Evolutionary conservation across 2,888 invertebrate species (phyloP), one percentile per base, ranked within the genome.

Genomic region (Pristionchus japonicus): DNA sequence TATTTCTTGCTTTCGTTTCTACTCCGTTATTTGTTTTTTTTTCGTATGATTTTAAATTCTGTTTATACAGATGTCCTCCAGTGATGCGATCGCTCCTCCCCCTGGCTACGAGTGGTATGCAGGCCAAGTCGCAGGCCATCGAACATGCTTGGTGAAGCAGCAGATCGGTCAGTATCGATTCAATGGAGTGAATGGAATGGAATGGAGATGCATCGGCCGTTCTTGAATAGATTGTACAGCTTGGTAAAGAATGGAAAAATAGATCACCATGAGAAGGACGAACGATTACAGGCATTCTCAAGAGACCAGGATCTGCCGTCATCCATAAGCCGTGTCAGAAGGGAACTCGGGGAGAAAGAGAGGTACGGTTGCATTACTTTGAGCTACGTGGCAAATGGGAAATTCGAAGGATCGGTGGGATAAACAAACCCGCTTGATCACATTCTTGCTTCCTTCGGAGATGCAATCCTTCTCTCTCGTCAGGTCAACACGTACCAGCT

Each of bases 101-200:
- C 89, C 88, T 31, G 87, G 89, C 40, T 92, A 91, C 88, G 90
- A 92, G 82, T 93, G 93, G 93, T 92, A 91, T 77, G 84, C 89
- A 34, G 89, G 92, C 52, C 93, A 94, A 88, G 93, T 94, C 23
- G 94, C 94, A 9, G 94, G 94, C 9, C 94, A 94, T 89, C 93
- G 93, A 90, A 93, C 93, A 17, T 92, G 92, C 20, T 92, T 94
- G 13, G 94, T 93, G 31, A 90, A 92, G 57, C 87, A 93, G 57
- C 93, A 94, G 90, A 93, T 94, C 61, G 94, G 94, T 94, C 3
- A 77, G 89, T 87, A 61, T 37, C 86, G 52, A 83, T 34, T 80
- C n/a, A 47, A 27, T 80, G n/a, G 57, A 57, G n/a, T 57, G n/a
- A n/a, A 57, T n/a, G 57, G 23, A 9, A 23, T 9, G 23, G 57